phyloP scores from a whole-genome alignment of 2,113 vertebrate species.

The Actinemys pallida region DNA sequence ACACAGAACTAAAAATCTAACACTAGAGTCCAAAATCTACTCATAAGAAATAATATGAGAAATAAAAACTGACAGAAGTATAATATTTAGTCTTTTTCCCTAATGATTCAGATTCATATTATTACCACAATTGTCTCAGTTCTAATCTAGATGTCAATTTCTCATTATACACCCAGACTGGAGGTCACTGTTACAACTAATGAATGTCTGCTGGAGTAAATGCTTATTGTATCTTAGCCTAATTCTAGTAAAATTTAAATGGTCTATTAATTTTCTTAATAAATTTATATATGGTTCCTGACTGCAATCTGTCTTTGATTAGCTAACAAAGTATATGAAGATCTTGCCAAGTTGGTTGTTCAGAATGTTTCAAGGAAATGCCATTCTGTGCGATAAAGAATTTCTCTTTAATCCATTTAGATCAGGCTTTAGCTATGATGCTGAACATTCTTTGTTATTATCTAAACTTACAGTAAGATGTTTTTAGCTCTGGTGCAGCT shows the following conservation, averaged over 20 bases:
- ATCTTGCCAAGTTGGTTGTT: constrained; percentile 72
- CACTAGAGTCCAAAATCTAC: background rate
- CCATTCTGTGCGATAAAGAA: constrained; percentile 34
- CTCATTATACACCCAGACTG: constrained; percentile 67
- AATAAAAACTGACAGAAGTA: constrained; percentile 37
- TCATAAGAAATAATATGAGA: background rate
- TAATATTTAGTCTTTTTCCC: background rate
- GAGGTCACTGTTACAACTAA: constrained; percentile 77
- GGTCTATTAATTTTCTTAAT: constrained; percentile 86
- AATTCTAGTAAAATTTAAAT: constrained; percentile 83
- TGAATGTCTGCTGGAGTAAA: constrained; percentile 74
- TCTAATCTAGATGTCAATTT: constrained; percentile 69
- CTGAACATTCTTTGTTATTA: background rate
- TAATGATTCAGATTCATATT: constrained; percentile 6
- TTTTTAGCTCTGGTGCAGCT: background rate
- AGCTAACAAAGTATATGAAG: constrained; percentile 80
- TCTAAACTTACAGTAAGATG: background rate
- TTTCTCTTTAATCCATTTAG: background rate
- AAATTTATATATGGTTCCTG: constrained; percentile 84
- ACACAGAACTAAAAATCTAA: background rate
- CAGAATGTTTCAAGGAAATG: constrained; percentile 72
- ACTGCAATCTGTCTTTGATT: constrained; percentile 85
- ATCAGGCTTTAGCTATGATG: background rate
- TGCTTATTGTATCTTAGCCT: constrained; percentile 76
- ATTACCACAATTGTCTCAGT: constrained; percentile 9